Percentiles rank a stretch among this genome's conserved stretches.
These are phyloP conservation scores for Hippasteria phrygiana DNA, from an alignment of 53 echinoderm and acorn worm species.

Conservation along the genomic window DNA sequence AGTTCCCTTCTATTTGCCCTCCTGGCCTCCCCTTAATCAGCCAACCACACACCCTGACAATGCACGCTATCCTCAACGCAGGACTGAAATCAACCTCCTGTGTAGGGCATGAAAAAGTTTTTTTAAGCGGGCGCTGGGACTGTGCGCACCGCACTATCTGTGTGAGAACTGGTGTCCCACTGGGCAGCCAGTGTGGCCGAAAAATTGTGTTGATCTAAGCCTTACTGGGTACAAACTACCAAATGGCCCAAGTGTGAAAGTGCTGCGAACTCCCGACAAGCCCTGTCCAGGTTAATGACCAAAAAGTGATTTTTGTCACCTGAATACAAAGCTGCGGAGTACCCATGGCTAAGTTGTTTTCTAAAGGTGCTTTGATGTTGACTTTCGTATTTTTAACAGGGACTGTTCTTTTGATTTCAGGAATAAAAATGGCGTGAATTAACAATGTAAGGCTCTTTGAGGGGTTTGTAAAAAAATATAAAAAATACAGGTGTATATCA, in stretches of 20 bases:
- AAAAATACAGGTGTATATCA: no score
- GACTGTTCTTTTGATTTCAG: no score
- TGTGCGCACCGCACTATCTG: slow-evolving; percentile 1
- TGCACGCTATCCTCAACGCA: slow-evolving; percentile 20
- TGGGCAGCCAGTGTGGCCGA: slow-evolving; percentile 65
- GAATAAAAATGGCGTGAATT: no score
- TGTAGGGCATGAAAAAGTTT: slow-evolving; percentile 5
- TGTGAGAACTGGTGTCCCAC: slow-evolving; percentile 46
- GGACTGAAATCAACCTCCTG: slow-evolving; percentile 50
- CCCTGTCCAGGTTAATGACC: slow-evolving; percentile 31
- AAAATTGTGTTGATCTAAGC: slow-evolving; percentile 69
- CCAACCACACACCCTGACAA: slow-evolving; percentile 48
- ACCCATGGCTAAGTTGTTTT: background rate
- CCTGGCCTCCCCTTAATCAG: slow-evolving; percentile 1
- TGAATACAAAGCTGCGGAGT: background rate
- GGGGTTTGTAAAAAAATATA: no score
- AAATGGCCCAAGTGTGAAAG: slow-evolving; percentile 57
- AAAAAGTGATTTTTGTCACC: slow-evolving; percentile 53
- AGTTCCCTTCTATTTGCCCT: background rate
- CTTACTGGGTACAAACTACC: slow-evolving; percentile 41
- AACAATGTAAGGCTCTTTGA: no score
- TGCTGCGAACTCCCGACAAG: slow-evolving; percentile 23
- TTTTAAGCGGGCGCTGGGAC: background rate
- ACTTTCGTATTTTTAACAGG: no score
- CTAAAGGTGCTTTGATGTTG: no score